Percentiles rank a stretch among this genome's conserved stretches.
phyloP scores from a whole-genome alignment of 2,888 invertebrate species.

The Meiosimyza decipiens region DNA sequence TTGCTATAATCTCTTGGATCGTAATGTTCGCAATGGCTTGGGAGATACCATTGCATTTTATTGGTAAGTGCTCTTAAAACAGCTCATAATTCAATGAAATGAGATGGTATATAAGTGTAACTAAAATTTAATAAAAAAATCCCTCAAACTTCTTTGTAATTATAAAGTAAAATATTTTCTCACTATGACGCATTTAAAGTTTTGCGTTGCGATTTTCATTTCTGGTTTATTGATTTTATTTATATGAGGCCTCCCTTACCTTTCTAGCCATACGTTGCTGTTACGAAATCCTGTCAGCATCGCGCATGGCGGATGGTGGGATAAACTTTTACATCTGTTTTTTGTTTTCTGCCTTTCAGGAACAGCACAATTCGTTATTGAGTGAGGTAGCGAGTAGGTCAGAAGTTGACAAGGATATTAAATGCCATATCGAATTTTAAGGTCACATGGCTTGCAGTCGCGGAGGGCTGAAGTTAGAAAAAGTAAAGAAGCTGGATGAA shows the following conservation, averaged over 20 bases:
- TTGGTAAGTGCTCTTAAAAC: no score
- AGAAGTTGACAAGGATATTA: not conserved
- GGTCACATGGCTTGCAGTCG: slow-evolving; percentile 6
- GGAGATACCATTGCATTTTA: slow-evolving; percentile 94
- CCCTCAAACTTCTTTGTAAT: not conserved
- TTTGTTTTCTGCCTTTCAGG: no score
- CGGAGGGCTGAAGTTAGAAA: not conserved
- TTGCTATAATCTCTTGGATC: slow-evolving; percentile 94
- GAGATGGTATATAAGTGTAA: no score
- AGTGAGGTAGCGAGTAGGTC: not conserved
- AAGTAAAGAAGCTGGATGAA: no score
- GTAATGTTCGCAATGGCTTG: slow-evolving; percentile 87
- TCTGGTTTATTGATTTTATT: slow-evolving; percentile 38
- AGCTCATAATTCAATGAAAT: no score
- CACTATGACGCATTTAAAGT: slow-evolving; percentile 36
- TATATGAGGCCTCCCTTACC: slow-evolving; percentile 27
- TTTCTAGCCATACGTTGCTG: slow-evolving; percentile 1
- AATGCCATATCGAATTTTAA: not conserved
- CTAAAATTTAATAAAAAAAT: no score
- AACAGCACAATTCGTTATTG: not conserved
- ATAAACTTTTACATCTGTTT: slow-evolving; percentile 22
- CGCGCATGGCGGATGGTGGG: slow-evolving; percentile 25
- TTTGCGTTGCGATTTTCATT: slow-evolving; percentile 10
- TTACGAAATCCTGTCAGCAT: slow-evolving; percentile 33
- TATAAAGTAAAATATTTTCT: not conserved